Percentiles rank a stretch among this genome's conserved stretches.
Conservation (phyloP, 2,888 invertebrate species). For the Heliconius sara region DNA sequence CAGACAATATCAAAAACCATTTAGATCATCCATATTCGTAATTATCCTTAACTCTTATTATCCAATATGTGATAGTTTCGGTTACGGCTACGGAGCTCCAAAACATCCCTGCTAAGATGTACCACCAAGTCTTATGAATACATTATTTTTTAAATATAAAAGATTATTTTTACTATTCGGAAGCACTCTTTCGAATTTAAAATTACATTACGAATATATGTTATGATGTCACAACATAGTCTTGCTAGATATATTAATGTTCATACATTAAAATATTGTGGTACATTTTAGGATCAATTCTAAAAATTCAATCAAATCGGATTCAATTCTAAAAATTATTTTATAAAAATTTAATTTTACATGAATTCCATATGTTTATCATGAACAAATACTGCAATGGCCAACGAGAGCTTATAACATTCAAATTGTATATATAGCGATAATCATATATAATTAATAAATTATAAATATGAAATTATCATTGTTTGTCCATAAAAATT, state of each 20-base stretch:
- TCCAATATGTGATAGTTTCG: too few relatives aligned
- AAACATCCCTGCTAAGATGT: background rate
- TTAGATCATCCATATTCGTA: too few relatives aligned
- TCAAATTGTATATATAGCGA: background rate
- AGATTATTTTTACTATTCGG: conserved; percentile 1
- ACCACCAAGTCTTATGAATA: background rate
- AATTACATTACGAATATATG: background rate
- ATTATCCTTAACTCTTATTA: too few relatives aligned
- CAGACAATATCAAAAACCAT: too few relatives aligned
- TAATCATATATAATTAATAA: background rate
- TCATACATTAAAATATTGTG: background rate
- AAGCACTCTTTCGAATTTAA: conserved; percentile 16
- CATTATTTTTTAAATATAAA: conserved; percentile 12
- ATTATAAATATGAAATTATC: background rate
- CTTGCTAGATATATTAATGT: background rate
- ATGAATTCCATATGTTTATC: background rate
- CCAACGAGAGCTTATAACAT: background rate
- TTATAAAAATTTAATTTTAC: background rate
- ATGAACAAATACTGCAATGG: background rate
- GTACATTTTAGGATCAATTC: background rate
- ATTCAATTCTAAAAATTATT: background rate
- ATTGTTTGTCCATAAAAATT: background rate
- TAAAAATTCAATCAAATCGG: background rate
- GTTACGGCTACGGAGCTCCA: background rate
- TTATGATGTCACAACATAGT: background rate